Evolutionary conservation across 2,113 vertebrate species (phyloP).

Genomic region (Sphaerodactylus townsendi): DNA sequence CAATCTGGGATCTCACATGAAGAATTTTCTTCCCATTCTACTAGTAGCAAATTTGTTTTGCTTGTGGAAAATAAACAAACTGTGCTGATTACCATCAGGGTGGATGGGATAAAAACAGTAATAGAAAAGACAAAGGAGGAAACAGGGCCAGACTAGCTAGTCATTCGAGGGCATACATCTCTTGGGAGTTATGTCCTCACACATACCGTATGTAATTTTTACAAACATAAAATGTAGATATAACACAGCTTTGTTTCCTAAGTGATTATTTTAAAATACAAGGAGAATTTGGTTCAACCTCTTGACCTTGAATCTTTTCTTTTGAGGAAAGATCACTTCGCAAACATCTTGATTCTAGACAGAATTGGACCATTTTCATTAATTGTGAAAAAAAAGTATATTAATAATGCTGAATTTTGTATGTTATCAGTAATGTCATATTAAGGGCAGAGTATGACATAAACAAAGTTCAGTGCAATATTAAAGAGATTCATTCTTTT

Average conservation of each 20-base stretch:
- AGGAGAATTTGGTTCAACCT: no score
- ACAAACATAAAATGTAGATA: neutral
- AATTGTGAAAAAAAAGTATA: no score
- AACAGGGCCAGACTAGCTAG: neutral
- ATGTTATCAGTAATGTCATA: no score
- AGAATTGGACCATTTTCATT: no score
- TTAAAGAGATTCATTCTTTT: no score
- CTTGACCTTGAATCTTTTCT: no score
- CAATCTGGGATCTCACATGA: neutral
- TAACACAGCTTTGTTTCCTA: neutral
- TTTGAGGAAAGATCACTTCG: no score
- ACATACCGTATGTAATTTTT: neutral
- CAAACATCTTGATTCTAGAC: no score
- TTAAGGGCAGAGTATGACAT: no score
- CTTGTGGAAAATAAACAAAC: neutral
- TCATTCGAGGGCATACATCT: neutral
- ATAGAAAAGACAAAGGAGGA: neutral
- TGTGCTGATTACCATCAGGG: neutral
- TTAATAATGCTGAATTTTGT: no score
- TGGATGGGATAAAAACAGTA: neutral
- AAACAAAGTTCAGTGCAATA: no score
- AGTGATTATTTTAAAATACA: no score
- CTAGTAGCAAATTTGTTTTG: neutral
- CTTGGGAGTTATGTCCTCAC: neutral
- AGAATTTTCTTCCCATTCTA: neutral